These are phyloP conservation scores for Lophochroa leadbeateri DNA, from an alignment of 2,113 vertebrate species.

Conservation along the genomic window DNA sequence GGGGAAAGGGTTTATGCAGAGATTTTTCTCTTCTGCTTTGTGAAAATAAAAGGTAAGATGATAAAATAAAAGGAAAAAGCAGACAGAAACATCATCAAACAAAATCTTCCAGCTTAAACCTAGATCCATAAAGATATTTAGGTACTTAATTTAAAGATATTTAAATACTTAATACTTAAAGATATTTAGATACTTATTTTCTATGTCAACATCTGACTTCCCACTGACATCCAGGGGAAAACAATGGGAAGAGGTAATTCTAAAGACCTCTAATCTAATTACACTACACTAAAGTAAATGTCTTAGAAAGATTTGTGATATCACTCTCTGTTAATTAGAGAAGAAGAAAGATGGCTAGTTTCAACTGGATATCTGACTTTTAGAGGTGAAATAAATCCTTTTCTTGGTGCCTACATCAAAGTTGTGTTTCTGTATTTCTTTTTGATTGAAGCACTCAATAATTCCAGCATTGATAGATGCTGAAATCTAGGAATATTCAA, in stretches of 20 bases:
- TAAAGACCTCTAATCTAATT: background rate
- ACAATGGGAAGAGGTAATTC: background rate
- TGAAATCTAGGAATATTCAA: background rate
- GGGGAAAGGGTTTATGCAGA: background rate
- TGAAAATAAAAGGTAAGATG: background rate
- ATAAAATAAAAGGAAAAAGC: background rate
- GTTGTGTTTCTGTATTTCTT: background rate
- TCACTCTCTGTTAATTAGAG: background rate
- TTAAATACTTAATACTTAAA: background rate
- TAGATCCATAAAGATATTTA: background rate
- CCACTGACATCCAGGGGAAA: background rate
- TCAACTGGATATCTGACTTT: background rate
- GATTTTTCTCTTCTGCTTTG: background rate
- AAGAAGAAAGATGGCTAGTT: background rate
- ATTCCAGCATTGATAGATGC: background rate
- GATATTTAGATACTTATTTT: background rate
- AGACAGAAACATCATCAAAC: background rate
- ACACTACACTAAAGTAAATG: background rate
- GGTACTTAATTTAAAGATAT: background rate
- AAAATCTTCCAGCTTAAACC: background rate
- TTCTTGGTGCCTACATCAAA: background rate
- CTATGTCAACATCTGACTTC: background rate
- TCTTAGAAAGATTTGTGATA: background rate
- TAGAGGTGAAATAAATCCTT: background rate
- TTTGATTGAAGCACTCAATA: background rate